Evolutionary conservation across 2,113 vertebrate genomes (phyloP), one percentile per base, ranked within the genome.

Genomic region (Scopus umbretta): DNA sequence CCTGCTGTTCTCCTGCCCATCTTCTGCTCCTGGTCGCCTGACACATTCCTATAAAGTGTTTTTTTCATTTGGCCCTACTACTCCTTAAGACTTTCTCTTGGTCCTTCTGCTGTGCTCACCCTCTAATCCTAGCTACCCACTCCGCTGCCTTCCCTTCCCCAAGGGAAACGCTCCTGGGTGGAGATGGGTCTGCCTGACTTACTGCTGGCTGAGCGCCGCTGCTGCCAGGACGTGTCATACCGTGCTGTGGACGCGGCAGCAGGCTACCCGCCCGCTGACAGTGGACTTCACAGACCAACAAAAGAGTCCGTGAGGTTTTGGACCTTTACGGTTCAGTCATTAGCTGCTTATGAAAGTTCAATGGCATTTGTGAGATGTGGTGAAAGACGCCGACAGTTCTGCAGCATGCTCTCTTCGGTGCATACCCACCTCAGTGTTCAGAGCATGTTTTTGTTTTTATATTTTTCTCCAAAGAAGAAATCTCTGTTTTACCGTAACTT

Each of bases 41-140:
- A 32, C 0, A 1, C 30, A 13, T 58, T 92, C 52, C 68, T 32
- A 32, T 17, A 30, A 32, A 56, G 26, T 0, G 0, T 3, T 49
- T 36, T 26, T 62, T 73, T 40, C 56, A 16, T 49, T 67, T 71
- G 27, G 16, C 29, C 32, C 47, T 58, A 13, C 55, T 14, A 7
- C 30, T 82, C 70, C 49, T 56, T 23, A 79, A 50, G 43, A 21
- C 17, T 61, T 86, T 55, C 49, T 68, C 53, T 38, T 5, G 25
- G 36, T 36, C 38, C 50, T 88, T 58, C 50, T 56, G 45, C 63
- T 78, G 67, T 66, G 40, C 56, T 79, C 27, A 42, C 32, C 22
- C 34, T 86, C 45, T 42, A 36, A 80, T 26, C n/a, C 71, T 63
- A 86, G 50, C 38, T 80, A 25, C 52, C 23, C 34, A 7, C 65